Evolutionary conservation across 2,888 invertebrate species (phyloP).

Genomic region (Muscina levida): DNA sequence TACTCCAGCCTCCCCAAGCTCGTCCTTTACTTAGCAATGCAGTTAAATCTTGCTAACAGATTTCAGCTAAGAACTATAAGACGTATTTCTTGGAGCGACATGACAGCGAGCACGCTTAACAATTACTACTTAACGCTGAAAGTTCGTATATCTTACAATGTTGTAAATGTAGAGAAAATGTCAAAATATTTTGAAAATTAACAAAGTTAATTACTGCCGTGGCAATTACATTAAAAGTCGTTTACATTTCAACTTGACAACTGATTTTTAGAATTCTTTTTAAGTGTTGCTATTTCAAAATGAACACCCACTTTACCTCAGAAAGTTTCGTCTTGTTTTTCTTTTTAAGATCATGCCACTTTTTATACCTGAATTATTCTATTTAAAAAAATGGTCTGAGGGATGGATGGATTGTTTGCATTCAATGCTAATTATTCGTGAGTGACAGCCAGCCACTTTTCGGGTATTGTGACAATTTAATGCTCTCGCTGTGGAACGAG

Average conservation of each 20-base stretch:
- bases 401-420: neutral
- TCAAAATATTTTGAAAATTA: constrained; percentile 32
- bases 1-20: no score
- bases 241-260: constrained; percentile 10
- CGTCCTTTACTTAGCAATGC: no score
- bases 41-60: no score
- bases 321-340: constrained; percentile 7
- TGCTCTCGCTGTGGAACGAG: constrained; percentile 33
- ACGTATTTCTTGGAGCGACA: no score
- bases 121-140: neutral
- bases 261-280: neutral
- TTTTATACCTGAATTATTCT: neutral
- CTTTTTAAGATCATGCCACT: neutral
- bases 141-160: no score
- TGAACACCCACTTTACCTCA: constrained; percentile 9
- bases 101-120: neutral
- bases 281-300: neutral
- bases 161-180: neutral
- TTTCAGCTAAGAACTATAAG: no score
- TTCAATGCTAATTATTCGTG: constrained; percentile 75
- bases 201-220: neutral
- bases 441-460: constrained; percentile 73
- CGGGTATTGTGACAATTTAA: constrained; percentile 57
- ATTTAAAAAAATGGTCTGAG: neutral
- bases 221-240: constrained; percentile 11